A percentile compares a stretch with the other conserved stretches of the same genome.
These are phyloP conservation scores for Abrostola tripartita DNA, from an alignment of 2,888 invertebrate genomes.

Conservation along the genomic window DNA sequence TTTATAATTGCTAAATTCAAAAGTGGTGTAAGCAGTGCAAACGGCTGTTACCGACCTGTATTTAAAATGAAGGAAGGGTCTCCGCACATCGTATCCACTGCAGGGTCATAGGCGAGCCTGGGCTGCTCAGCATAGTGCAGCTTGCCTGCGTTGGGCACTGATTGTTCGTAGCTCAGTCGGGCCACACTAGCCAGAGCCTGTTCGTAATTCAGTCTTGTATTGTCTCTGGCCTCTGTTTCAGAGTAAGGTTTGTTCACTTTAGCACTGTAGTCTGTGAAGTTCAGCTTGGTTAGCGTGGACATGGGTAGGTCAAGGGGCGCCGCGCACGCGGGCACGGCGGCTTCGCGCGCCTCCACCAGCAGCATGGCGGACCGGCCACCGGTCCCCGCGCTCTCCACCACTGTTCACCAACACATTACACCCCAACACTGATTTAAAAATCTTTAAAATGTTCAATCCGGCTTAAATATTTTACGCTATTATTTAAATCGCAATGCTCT, in stretches of 20 bases:
- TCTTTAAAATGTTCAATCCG: constrained; percentile 14
- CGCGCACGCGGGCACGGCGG: constrained; percentile 89
- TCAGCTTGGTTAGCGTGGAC: constrained; percentile 82
- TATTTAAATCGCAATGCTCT: neutral
- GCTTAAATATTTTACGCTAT: constrained; percentile 13
- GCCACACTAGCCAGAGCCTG: constrained; percentile 78
- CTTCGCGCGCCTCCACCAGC: constrained; percentile 92
- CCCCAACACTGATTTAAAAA: constrained; percentile 53
- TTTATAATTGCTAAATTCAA: neutral
- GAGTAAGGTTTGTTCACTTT: constrained; percentile 81
- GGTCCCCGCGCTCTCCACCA: constrained; percentile 69
- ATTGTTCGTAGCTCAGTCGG: constrained; percentile 78
- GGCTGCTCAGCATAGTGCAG: constrained; percentile 79
- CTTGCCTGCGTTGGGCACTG: constrained; percentile 71
- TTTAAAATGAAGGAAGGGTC: constrained; percentile 77
- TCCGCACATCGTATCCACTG: constrained; percentile 76
- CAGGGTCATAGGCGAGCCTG: constrained; percentile 77
- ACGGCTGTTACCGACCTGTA: constrained; percentile 70
- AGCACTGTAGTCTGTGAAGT: constrained; percentile 85
- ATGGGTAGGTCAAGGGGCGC: constrained; percentile 82
- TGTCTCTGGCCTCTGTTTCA: constrained; percentile 74
- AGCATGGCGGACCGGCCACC: constrained; percentile 90
- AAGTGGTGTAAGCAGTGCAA: neutral
- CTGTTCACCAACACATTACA: constrained; percentile 77
- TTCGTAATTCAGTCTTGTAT: constrained; percentile 77